Evolutionary conservation across 2,113 vertebrate species (phyloP).

Genomic region (Mormyrus lacerda): DNA sequence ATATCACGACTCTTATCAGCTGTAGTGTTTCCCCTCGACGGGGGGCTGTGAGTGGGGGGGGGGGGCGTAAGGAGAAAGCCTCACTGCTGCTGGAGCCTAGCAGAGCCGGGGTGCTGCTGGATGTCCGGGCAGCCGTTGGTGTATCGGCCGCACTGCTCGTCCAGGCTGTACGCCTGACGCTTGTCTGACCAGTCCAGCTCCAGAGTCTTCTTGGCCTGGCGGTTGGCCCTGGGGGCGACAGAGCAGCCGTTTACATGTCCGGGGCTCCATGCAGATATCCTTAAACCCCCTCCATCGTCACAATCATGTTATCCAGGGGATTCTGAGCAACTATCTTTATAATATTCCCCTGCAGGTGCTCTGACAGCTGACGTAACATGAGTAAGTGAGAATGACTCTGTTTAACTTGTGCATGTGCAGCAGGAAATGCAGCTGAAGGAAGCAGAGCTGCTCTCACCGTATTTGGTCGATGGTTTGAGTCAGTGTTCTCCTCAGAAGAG

Average conservation of each 20-base stretch:
- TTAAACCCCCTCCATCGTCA: neutral
- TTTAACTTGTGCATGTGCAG: neutral
- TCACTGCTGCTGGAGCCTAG: slow-evolving; percentile 71
- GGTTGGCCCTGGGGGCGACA: slow-evolving; percentile 61
- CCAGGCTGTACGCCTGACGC: slow-evolving; percentile 65
- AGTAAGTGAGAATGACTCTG: neutral
- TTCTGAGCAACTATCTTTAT: neutral
- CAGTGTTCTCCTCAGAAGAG: slow-evolving; percentile 78
- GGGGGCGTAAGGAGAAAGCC: slow-evolving; percentile 22
- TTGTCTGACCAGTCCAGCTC: slow-evolving; percentile 89
- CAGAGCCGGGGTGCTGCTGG: slow-evolving; percentile 63
- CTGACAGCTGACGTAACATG: neutral
- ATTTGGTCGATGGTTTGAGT: slow-evolving; percentile 73
- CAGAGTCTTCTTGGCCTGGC: slow-evolving; percentile 66
- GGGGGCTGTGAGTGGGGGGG: neutral
- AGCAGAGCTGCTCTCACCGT: slow-evolving; percentile 54
- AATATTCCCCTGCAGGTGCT: neutral
- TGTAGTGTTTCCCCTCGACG: neutral
- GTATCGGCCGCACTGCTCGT: slow-evolving; percentile 63
- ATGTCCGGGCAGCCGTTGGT: slow-evolving; percentile 63
- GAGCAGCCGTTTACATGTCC: neutral
- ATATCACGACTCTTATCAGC: neutral
- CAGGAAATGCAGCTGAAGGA: neutral
- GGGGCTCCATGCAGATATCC: neutral
- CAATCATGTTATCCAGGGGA: neutral